Conservation (phyloP, 1,140 invertebrate genomes). For the Protaetia brevitarsis region DNA sequence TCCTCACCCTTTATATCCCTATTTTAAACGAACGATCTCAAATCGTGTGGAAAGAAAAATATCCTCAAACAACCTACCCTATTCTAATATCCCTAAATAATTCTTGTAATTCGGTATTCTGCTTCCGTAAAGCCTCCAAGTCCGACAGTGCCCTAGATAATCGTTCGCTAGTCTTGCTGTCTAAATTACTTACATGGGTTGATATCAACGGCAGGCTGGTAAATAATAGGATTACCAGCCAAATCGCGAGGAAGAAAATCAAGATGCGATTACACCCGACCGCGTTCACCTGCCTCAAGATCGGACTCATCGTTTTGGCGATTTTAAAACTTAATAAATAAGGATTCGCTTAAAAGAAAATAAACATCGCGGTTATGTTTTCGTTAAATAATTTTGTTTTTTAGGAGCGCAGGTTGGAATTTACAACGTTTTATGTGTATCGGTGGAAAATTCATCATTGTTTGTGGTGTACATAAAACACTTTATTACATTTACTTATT, state of each 20-base stretch:
- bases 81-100: constrained; percentile 46
- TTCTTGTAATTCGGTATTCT: constrained; percentile 44
- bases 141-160: constrained; percentile 42
- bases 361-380: background rate
- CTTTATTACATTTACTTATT: no score
- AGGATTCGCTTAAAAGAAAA: background rate
- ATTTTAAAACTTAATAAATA: background rate
- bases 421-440: background rate
- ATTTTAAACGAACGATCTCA: constrained; percentile 29
- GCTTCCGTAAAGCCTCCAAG: constrained; percentile 44
- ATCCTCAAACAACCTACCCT: constrained; percentile 39
- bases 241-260: constrained; percentile 43
- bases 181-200: constrained; percentile 36
- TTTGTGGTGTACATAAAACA: no score
- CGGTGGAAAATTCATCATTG: background rate
- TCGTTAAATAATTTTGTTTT: constrained; percentile 2
- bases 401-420: background rate
- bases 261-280: constrained; percentile 46
- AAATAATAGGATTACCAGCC: constrained; percentile 43
- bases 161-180: constrained; percentile 40
- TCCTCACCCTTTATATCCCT: constrained; percentile 46
- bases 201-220: constrained; percentile 45
- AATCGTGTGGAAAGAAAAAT: background rate
- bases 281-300: constrained; percentile 38
- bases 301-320: constrained; percentile 32